Base-by-base conservation (phyloP, 64 coral and sea anemone genomes). In the Astreopora myriophthalma region DNA sequence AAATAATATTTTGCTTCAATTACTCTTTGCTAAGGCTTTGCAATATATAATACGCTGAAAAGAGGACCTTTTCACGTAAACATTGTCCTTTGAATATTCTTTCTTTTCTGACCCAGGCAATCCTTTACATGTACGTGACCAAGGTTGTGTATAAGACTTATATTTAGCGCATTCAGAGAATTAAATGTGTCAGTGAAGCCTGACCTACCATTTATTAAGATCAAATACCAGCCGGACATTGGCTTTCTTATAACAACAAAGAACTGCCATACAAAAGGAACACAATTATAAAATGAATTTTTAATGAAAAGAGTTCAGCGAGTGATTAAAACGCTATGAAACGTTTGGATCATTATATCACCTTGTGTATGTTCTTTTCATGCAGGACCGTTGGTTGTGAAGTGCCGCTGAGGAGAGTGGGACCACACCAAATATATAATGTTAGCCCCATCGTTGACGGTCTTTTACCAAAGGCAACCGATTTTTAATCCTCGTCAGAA, bases 121-220 rank as follows among this genome's bases (percentile, higher is more conserved):
- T 44, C 11, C 11, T 4, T 6, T 31, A 16, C 1, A 14, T 31
- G 32, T 20, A 80, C 76, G 76, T 80, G 76, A 80, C 76, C 16
- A 16, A 34, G 48, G 34, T 34, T 10, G 14, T 35, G 22, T 13
- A 22, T 28, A 80, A 34, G 27, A 35, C 33, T 61, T 58, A 60
- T 34, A 31, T 60, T 60, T 60, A 8, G 76, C 29, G 48, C 5
- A 60, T 32, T 80, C 27, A 22, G 29, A 32, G 20, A 57, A 80
- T 76, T 57, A 48, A 80, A 34, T 58, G 51, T 48, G 48, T 60
- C 76, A 60, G 48, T 80, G 11, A 80, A 60, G 76, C 76, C 49
- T 80, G 76, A 80, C 76, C 76, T 34, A 16, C 29, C 46, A 48
- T 80, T 48, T n/a, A 80, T 60, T 80, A 34, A 80, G 60, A 76